Base-by-base conservation (phyloP, 2,888 invertebrate genomes). In the Drosophila affinis region DNA sequence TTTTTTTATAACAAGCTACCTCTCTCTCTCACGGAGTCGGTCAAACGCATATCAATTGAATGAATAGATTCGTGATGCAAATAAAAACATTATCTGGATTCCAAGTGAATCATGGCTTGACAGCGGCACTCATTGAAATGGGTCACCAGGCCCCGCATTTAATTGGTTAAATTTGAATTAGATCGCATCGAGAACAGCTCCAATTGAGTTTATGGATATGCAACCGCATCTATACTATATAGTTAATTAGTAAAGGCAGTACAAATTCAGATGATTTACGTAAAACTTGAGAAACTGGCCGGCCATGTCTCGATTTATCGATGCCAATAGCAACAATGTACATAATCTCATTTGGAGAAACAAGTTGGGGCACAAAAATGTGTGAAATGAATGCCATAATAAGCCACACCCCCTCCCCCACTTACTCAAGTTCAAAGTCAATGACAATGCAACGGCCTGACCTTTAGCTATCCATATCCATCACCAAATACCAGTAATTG, bases 351-450 rank as follows among this genome's bases (percentile, higher is more conserved):
- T n/a, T 17, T 6, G 12, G 12, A n/a, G 17, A 27, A 10, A 17
- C 17, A 17, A 34, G 34, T 4, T 34, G 34, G 12, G 12, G 34
- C 34, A 12, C 34, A 34, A 17, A 17, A 52, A 52, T 24, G 44
- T 45, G 17, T n/a, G 4, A 18, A 9, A 21, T 18, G 29, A 47
- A 7, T 10, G 32, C 17, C 32, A 29, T 10, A 12, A 10, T 34
- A 47, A 47, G 7, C 18, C 54, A 10, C 17, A 52, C 21, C 21
- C 14, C 9, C 34, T n/a, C 10, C 18, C 9, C 34, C 39, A 10
- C 61, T 46, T 12, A 48, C 64, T 55, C 87, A 81, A 87, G 87
- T 87, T 81, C 87, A 88, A 79, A 71, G 88, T 81, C 82, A 87
- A 70, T 56, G 69, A 7, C 55, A 46, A 56, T 51, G 59, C 46